Base-by-base conservation (phyloP, 2,797 vertebrate genomes). In the Atherinosoma microstoma region DNA sequence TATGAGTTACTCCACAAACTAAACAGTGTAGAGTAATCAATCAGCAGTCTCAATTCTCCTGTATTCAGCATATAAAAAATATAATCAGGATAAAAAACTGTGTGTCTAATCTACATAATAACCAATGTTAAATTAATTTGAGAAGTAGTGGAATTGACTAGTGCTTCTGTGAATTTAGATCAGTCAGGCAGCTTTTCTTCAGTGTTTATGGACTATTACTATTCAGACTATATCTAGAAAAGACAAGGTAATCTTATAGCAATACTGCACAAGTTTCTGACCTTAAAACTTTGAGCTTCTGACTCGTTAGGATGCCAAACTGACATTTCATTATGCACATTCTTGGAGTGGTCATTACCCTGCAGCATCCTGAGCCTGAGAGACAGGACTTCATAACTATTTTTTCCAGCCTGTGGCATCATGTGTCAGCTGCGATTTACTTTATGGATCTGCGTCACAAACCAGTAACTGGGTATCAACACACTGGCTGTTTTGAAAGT, bases 191-290 rank as follows among this genome's bases (percentile, higher is more conserved):
- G 64, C 18, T 40, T 63, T 83, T 87, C 67, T 62, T 24, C 27
- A 49, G 56, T 4, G 49, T 49, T 73, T 86, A 76, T 71, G 67
- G 64, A 49, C 54, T 64, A 65, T 79, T 80, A 81, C 85, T 89
- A 74, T 80, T 53, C 2, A 79, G 75, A 84, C 75, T 78, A 79
- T 61, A 16, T 30, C 15, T n/a, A 22, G 6, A 22, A 49, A 10
- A 49, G 20, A 22, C 45, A 3, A 49, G n/a, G 20, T 49, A n/a
- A 49, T 49, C 16, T 10, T 9, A 22, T n/a, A 49, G 45, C 20
- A 49, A 11, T 49, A 18, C 45, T n/a, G 9, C 20, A 22, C 20
- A n/a, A 49, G 20, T 49, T 49, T 18, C 6, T 18, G 20, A 47
- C 20, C 42, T 47, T 47, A 20, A n/a, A 20, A 47, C 20, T 47